A percentile compares a stretch with the other conserved stretches of the same genome.
Evolutionary conservation across 2,113 vertebrate genomes (phyloP).

Genomic region (Dicrurus megarhynchus): DNA sequence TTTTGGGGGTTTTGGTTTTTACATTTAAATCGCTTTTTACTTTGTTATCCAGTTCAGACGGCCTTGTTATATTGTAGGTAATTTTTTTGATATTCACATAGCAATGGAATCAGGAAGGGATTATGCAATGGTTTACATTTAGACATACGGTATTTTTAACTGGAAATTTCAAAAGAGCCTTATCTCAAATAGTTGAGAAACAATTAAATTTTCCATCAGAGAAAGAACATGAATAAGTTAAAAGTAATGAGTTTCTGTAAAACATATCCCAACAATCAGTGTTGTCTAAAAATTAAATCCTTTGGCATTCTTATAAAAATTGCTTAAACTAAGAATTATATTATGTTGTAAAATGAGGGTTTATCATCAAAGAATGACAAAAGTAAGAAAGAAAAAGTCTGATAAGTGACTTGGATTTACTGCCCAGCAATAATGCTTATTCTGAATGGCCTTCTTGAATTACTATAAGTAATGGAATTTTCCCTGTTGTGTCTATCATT

Average conservation of each 20-base stretch:
- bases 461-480: neutral
- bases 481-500: neutral
- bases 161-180: neutral
- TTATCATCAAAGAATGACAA: neutral
- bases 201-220: constrained; percentile 13
- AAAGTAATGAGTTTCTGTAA: constrained; percentile 16
- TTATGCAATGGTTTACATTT: neutral
- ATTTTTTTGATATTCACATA: neutral
- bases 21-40: neutral
- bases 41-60: neutral
- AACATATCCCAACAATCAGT: neutral
- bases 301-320: neutral
- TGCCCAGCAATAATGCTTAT: neutral
- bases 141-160: neutral
- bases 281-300: constrained; percentile 7
- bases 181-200: constrained; percentile 19
- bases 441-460: neutral
- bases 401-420: neutral
- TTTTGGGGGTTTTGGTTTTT: accelerated
- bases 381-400: neutral
- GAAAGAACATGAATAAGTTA: neutral
- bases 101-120: neutral
- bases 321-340: neutral
- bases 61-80: neutral
- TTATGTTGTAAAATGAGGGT: neutral